A percentile compares a stretch with the other conserved stretches of the same genome.
These are phyloP conservation scores for Stenchaetothrips biformis DNA, from an alignment of 2,888 invertebrate genomes.

Conservation along the genomic window DNA sequence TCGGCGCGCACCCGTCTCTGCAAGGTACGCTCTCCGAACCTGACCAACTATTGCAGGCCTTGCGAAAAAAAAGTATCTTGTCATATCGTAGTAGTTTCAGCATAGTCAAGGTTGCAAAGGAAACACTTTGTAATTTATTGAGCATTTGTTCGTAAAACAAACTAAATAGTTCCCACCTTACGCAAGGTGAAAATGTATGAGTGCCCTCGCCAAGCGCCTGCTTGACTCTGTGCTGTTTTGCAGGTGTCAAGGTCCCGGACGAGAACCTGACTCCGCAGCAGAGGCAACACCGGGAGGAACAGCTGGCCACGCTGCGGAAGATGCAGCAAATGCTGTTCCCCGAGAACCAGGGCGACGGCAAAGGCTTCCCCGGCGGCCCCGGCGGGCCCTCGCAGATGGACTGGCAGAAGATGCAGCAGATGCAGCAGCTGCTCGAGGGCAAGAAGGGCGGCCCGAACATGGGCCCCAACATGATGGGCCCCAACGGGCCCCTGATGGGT, in stretches of 20 bases:
- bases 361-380: constrained; percentile 34
- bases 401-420: constrained; percentile 6
- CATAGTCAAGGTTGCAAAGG: too few relatives aligned
- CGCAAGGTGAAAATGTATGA: too few relatives aligned
- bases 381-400: constrained; percentile 29
- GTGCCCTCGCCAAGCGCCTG: too few relatives aligned
- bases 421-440: not conserved
- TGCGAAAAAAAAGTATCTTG: too few relatives aligned
- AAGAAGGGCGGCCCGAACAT: not conserved
- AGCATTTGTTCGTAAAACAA: constrained; percentile 28
- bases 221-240: constrained; percentile 29
- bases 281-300: constrained; percentile 87
- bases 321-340: constrained; percentile 92
- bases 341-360: constrained; percentile 53
- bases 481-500: constrained; percentile 30
- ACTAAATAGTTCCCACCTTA: too few relatives aligned
- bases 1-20: constrained; percentile 52
- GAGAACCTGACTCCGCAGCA: constrained; percentile 96
- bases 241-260: constrained; percentile 85
- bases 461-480: constrained; percentile 10
- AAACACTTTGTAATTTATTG: too few relatives aligned
- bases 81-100: constrained; percentile 29
- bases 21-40: constrained; percentile 47
- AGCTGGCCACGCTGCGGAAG: constrained; percentile 83
- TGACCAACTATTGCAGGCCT: too few relatives aligned